Percentiles rank a stretch among this genome's conserved stretches.
Evolutionary conservation across 2,797 vertebrate species (phyloP).

Genomic region (Triplophysa yarkandensis): DNA sequence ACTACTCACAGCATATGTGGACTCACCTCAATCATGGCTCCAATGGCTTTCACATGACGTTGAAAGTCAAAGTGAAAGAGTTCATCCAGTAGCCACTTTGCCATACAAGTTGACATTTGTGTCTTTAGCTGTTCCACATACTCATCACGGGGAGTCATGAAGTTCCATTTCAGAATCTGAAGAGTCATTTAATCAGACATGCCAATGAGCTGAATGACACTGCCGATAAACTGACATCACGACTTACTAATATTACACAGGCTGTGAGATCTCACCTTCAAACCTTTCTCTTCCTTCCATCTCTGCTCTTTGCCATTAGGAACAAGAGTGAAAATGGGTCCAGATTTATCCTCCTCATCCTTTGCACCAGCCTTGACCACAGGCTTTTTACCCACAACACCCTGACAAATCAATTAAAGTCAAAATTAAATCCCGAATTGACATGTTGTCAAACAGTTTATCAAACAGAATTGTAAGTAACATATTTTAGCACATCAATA

Average conservation of each 20-base stretch:
- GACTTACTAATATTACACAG: not conserved
- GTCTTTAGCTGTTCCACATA: constrained; percentile 95
- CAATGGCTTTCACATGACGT: constrained; percentile 92
- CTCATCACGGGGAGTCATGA: constrained; percentile 92
- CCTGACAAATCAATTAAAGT: constrained; percentile 66
- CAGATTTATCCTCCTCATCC: constrained; percentile 92
- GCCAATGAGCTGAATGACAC: not conserved
- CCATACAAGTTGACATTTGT: constrained; percentile 91
- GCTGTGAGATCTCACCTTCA: constrained; percentile 81
- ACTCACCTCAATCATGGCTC: constrained; percentile 91
- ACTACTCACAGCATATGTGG: not conserved
- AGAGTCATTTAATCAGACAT: not conserved
- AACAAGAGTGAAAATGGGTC: constrained; percentile 89
- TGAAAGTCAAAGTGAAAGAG: constrained; percentile 98
- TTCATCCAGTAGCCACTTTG: constrained; percentile 94
- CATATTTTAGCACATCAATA: not conserved
- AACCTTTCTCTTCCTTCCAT: constrained; percentile 91
- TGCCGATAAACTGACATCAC: not conserved
- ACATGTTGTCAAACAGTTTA: not conserved
- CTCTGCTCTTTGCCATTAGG: constrained; percentile 95
- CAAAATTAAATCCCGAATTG: not conserved
- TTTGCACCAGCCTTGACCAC: constrained; percentile 82
- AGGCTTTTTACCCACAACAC: constrained; percentile 85
- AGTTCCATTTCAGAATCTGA: constrained; percentile 98
- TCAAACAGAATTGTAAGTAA: not conserved